These are phyloP conservation scores for Bos javanicus DNA, from an alignment of 2,113 vertebrate genomes.

Conservation along the genomic window DNA sequence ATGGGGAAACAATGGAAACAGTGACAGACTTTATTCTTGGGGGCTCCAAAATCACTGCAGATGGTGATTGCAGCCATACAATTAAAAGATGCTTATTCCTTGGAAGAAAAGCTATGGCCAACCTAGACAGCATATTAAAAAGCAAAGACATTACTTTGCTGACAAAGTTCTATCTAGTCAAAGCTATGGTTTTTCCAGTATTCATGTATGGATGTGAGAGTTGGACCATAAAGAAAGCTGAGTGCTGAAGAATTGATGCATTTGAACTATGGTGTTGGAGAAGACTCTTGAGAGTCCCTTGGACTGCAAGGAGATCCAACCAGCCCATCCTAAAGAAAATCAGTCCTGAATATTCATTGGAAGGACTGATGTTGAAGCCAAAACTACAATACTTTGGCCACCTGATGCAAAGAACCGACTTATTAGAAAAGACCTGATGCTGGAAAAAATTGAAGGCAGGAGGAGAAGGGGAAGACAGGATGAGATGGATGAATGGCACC, in stretches of 20 bases:
- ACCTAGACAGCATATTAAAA: not conserved
- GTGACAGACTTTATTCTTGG: not conserved
- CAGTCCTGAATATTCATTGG: not conserved
- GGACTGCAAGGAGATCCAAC: not conserved
- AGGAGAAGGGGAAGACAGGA: not conserved
- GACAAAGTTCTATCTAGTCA: not conserved
- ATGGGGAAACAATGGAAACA: not conserved
- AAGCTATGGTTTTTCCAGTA: not conserved
- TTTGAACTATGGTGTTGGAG: not conserved
- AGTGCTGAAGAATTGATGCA: rapidly evolving
- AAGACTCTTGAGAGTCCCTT: not conserved
- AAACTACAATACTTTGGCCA: not conserved
- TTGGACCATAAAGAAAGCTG: not conserved
- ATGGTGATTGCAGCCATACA: not conserved
- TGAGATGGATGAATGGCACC: not conserved
- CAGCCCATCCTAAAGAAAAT: not conserved
- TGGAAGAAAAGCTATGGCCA: not conserved
- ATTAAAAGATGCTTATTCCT: not conserved
- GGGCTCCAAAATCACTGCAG: not conserved
- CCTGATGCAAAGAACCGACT: not conserved
- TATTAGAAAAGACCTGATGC: not conserved
- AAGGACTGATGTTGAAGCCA: not conserved
- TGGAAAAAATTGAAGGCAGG: not conserved
- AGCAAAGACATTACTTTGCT: not conserved
- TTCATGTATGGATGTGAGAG: not conserved